Evolutionary conservation across 2,113 vertebrate genomes (phyloP).

Genomic region (Gymnocephalus cernua): DNA sequence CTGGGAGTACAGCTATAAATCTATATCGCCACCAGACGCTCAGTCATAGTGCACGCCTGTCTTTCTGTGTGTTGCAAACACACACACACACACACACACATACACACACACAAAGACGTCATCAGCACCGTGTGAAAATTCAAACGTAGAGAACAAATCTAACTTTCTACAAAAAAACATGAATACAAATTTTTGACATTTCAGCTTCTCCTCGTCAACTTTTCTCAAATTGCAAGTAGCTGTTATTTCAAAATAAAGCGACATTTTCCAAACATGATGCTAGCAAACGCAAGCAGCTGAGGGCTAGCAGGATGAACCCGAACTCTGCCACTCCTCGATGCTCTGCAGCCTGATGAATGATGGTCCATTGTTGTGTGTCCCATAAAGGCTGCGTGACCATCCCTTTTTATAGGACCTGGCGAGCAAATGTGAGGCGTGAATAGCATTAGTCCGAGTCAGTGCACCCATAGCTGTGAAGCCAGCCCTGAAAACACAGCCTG

Average conservation of each 20-base stretch:
- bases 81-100: constrained; percentile 14
- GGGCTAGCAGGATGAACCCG: constrained; percentile 10
- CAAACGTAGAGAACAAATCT: not conserved
- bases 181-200: not conserved
- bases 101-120: constrained; percentile 7
- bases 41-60: not conserved
- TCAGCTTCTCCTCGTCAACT: not conserved
- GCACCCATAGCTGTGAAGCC: constrained; percentile 81
- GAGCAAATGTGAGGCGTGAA: constrained; percentile 80
- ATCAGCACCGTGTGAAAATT: not conserved
- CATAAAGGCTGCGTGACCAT: constrained; percentile 71
- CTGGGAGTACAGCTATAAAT: constrained; percentile 67
- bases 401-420: constrained; percentile 74
- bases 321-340: constrained; percentile 39
- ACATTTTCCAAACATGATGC: not conserved
- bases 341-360: constrained; percentile 76
- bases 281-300: constrained; percentile 11
- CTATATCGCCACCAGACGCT: constrained; percentile 56
- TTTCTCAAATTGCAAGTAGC: not conserved
- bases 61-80: not conserved
- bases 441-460: constrained; percentile 84
- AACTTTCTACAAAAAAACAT: not conserved
- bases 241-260: not conserved
- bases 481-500: constrained; percentile 81
- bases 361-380: constrained; percentile 72